Evolutionary conservation across 1,140 invertebrate genomes (phyloP).

Genomic region (Spodoptera litura): DNA sequence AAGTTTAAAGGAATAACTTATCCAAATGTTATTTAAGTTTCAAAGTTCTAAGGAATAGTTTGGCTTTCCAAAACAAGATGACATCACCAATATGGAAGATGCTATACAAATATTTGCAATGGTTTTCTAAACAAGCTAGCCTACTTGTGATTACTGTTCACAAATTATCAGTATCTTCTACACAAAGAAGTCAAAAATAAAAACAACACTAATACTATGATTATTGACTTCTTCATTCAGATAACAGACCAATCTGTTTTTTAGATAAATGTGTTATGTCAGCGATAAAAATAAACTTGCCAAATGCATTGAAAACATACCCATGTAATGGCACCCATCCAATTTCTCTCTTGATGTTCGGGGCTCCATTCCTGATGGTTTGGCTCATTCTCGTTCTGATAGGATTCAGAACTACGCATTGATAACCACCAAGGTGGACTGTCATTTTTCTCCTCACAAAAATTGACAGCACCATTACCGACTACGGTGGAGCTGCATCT

Average conservation of each 20-base stretch:
- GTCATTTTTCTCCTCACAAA: conserved; percentile 70
- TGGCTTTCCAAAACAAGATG: too few species aligned
- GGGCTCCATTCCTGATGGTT: conserved; percentile 77
- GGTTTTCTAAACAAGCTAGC: too few species aligned
- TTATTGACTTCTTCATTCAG: background rate
- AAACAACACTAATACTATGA: background rate
- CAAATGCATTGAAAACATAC: conserved; percentile 59
- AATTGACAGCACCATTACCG: conserved; percentile 60
- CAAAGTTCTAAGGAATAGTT: too few species aligned
- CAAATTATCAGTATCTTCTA: too few species aligned
- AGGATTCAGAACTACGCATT: conserved; percentile 63
- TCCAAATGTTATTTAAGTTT: too few species aligned
- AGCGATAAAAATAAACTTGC: conserved; percentile 36
- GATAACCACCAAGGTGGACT: conserved; percentile 66
- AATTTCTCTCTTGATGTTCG: conserved; percentile 75
- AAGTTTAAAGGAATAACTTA: too few species aligned
- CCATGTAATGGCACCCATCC: conserved; percentile 85
- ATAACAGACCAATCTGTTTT: background rate
- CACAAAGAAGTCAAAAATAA: background rate
- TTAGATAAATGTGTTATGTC: conserved; percentile 19
- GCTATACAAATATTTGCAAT: too few species aligned
- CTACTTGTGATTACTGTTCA: too few species aligned
- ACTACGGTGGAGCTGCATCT: conserved; percentile 76
- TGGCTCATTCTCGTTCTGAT: conserved; percentile 65
- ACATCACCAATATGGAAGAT: too few species aligned